Evolutionary conservation across 2,113 vertebrate genomes (phyloP).

Genomic region (Dryoscopus gambensis): DNA sequence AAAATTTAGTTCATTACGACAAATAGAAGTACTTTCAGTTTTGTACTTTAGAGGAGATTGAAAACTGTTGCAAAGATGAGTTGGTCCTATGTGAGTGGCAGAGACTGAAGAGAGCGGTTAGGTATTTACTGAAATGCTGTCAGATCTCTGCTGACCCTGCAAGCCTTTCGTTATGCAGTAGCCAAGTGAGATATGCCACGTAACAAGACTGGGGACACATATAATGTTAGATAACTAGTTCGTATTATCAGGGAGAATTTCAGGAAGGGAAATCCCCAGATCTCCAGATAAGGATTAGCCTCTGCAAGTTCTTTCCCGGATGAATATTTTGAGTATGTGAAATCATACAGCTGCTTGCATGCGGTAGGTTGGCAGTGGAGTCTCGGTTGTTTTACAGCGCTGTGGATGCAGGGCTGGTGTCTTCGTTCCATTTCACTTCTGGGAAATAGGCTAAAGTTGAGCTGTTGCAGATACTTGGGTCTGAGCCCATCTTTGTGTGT

Average conservation of each 20-base stretch:
- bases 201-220: neutral
- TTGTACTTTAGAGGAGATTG: neutral
- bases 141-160: neutral
- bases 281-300: neutral
- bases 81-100: neutral
- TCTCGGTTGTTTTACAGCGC: neutral
- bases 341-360: neutral
- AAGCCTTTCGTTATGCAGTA: neutral
- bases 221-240: neutral
- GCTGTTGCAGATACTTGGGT: slow-evolving; percentile 12
- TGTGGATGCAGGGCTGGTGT: neutral
- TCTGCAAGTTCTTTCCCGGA: neutral
- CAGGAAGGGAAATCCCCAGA: slow-evolving; percentile 11
- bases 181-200: neutral
- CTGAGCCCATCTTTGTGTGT: slow-evolving; percentile 1
- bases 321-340: neutral
- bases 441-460: slow-evolving; percentile 20
- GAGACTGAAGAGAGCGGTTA: neutral
- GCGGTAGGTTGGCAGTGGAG: neutral
- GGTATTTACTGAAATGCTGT: neutral
- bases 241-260: neutral
- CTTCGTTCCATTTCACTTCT: neutral
- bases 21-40: neutral
- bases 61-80: neutral
- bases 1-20: neutral